These are phyloP conservation scores for Halichoerus grypus DNA, from an alignment of 2,113 vertebrate species.

Conservation along the genomic window DNA sequence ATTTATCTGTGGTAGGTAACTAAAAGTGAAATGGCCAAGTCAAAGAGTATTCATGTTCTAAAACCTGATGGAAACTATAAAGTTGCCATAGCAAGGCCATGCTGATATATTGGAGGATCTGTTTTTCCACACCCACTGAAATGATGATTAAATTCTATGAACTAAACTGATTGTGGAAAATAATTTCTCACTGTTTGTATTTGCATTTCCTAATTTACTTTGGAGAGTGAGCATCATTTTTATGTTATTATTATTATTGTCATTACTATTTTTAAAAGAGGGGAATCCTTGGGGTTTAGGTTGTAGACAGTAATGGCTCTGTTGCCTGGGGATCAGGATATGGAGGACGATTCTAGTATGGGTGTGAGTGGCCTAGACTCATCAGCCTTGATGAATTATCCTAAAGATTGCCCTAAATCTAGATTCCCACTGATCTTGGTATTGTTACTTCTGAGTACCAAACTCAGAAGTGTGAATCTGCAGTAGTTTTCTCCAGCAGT, in stretches of 20 bases:
- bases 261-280: background rate
- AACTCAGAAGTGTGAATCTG: background rate
- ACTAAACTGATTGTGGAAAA: background rate
- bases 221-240: background rate
- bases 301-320: background rate
- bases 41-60: background rate
- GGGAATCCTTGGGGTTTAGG: background rate
- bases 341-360: background rate
- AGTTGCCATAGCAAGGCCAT: background rate
- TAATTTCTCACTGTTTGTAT: background rate
- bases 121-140: background rate
- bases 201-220: background rate
- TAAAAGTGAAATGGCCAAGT: background rate
- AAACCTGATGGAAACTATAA: background rate
- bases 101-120: too few relatives aligned
- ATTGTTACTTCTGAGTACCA: background rate
- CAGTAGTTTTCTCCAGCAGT: background rate
- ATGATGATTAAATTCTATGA: background rate
- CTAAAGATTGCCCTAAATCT: background rate
- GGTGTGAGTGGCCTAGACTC: background rate
- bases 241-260: background rate
- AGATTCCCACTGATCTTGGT: background rate
- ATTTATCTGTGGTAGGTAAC: background rate
- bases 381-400: background rate
- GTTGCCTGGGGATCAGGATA: background rate